Base-by-base conservation (phyloP, 2,797 vertebrate genomes). In the Coranthus polyacanthus region DNA sequence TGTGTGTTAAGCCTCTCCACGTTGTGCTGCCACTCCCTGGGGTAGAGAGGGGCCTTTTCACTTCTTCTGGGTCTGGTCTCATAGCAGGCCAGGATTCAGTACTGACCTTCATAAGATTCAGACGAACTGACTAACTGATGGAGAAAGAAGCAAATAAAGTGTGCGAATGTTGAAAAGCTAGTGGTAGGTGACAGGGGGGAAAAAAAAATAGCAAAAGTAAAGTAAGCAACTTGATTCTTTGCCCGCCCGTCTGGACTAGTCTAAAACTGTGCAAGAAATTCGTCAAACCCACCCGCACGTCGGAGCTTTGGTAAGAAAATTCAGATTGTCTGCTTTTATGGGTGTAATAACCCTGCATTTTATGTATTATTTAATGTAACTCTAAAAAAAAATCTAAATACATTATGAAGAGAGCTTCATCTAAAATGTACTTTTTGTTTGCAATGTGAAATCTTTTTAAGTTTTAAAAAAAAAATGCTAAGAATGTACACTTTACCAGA, bases 1-100 rank as follows among this genome's bases (percentile, higher is more conserved):
- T 79, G 49, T 69, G 85, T 78, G 81, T 88, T 88, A 85, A 87
- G 85, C 78, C 61, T 75, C 69, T 79, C 52, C 67, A 68, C 36
- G 59, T 77, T 78, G 71, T 60, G 71, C 72, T 83, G 82, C 80
- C 84, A 83, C 80, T 87, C 88, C 84, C 81, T 74, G 82, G 79
- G 81, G 75, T 81, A 83, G 87, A 86, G 84, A 92, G 80, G 83
- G 89, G 82, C 88, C 90, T 91, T 90, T 84, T 91, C 91, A 92
- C 88, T 93, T 88, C 85, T 79, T 83, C 81, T 80, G 80, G 82
- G 80, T 85, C 88, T 88, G 82, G 77, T 79, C 75, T 75, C 82
- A 54, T 60, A 90, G 89, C 85, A 77, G 89, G 81, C 83, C 81
- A 78, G 78, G 78, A 78, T 78, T 87, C 75, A 80, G 82, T 61